These are phyloP conservation scores for Gymnorhina tibicen DNA, from an alignment of 2,113 vertebrate genomes.

Conservation along the genomic window DNA sequence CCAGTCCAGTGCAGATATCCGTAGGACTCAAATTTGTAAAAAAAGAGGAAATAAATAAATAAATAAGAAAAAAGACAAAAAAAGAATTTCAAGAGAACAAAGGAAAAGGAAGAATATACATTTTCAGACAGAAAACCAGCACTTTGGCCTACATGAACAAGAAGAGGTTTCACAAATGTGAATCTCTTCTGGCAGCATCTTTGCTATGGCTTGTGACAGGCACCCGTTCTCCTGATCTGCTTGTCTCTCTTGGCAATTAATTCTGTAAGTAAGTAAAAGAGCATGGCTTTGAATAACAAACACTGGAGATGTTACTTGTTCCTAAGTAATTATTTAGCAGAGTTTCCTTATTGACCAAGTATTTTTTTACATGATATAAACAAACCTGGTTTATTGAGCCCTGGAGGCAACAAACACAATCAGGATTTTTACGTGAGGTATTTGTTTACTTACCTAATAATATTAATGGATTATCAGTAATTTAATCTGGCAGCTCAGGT, in stretches of 20 bases:
- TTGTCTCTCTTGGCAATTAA: neutral
- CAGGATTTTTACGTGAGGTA: neutral
- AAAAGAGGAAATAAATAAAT: neutral
- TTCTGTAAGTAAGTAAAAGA: neutral
- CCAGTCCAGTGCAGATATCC: neutral
- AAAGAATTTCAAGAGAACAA: neutral
- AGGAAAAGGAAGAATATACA: neutral
- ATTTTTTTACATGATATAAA: slow-evolving; percentile 44
- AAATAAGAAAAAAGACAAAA: neutral
- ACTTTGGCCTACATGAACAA: neutral
- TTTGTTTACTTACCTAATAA: slow-evolving; percentile 7
- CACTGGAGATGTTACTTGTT: neutral
- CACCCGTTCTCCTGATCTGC: neutral
- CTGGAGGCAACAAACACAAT: neutral
- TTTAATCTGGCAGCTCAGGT: slow-evolving; percentile 9
- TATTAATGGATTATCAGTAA: neutral
- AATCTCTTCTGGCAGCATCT: neutral
- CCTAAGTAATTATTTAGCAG: neutral
- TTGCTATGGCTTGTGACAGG: neutral
- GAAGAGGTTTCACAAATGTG: neutral
- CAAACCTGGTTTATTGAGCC: neutral
- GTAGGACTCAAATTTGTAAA: neutral
- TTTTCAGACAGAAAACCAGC: neutral
- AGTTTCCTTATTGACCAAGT: slow-evolving; percentile 50
- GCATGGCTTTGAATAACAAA: slow-evolving; percentile 26